A percentile compares a stretch with the other conserved stretches of the same genome.
Conservation (phyloP, 2,797 vertebrate genomes). For the Catamblyrhynchus diadema region DNA sequence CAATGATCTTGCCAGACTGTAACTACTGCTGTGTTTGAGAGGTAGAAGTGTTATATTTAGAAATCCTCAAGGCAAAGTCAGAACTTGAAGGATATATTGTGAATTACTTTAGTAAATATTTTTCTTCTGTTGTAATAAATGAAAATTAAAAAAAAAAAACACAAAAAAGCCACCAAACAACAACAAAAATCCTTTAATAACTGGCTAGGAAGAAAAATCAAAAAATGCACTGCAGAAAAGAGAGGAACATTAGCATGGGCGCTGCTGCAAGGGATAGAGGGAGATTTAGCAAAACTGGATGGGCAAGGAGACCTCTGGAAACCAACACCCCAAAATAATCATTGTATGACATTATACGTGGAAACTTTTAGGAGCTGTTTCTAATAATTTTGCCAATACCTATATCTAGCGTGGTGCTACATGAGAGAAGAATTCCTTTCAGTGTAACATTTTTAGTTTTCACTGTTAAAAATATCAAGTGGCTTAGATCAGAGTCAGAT, state of each 20-base stretch:
- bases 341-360: not conserved
- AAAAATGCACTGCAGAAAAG: not conserved
- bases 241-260: rapidly evolving
- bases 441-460: not conserved
- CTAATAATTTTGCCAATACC: not conserved
- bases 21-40: not conserved
- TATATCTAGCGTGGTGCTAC: not conserved
- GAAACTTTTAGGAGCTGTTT: not conserved
- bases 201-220: not conserved
- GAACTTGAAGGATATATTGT: not conserved
- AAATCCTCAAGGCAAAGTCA: slow-evolving; percentile 31
- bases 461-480: not conserved
- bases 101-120: slow-evolving; percentile 19
- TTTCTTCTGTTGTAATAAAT: not conserved
- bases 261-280: not conserved
- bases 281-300: not conserved
- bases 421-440: not conserved
- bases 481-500: not conserved
- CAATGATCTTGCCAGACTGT: slow-evolving; percentile 58
- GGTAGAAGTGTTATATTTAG: not conserved
- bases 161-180: not conserved
- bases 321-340: not conserved
- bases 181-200: not conserved
- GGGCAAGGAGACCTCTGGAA: not conserved
- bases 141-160: too few relatives aligned